phyloP scores from a whole-genome alignment of 2,113 vertebrate genomes.

The Eclectus roratus region DNA sequence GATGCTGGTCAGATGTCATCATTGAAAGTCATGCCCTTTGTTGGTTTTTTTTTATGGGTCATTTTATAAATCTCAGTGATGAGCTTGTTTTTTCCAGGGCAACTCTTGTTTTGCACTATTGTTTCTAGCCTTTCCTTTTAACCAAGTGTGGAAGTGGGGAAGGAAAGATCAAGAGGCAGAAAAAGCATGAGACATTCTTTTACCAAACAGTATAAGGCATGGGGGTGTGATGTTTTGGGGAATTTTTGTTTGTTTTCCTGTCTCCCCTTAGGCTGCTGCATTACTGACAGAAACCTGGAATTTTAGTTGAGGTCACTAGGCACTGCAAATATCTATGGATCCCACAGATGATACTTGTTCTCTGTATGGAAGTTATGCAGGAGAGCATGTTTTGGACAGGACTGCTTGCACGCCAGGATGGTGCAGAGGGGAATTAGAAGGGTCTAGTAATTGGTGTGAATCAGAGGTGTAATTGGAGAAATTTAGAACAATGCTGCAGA shows the following conservation, averaged over 20 bases:
- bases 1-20: background rate
- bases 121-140: background rate
- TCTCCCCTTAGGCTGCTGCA: background rate
- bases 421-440: background rate
- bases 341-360: background rate
- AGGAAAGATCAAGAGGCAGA: background rate
- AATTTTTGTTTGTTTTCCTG: background rate
- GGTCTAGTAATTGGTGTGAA: background rate
- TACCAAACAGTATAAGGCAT: background rate
- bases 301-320: background rate
- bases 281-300: background rate
- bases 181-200: background rate
- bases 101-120: background rate
- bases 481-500: background rate
- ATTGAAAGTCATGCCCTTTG: background rate
- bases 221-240: too few relatives aligned
- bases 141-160: background rate
- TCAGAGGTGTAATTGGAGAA: background rate
- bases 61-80: background rate
- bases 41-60: background rate
- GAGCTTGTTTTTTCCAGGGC: background rate
- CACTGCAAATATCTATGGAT: background rate
- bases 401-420: background rate
- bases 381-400: background rate
- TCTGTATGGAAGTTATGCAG: background rate